Conservation (phyloP, 1,140 invertebrate species). For the Aphidius gifuensis region DNA sequence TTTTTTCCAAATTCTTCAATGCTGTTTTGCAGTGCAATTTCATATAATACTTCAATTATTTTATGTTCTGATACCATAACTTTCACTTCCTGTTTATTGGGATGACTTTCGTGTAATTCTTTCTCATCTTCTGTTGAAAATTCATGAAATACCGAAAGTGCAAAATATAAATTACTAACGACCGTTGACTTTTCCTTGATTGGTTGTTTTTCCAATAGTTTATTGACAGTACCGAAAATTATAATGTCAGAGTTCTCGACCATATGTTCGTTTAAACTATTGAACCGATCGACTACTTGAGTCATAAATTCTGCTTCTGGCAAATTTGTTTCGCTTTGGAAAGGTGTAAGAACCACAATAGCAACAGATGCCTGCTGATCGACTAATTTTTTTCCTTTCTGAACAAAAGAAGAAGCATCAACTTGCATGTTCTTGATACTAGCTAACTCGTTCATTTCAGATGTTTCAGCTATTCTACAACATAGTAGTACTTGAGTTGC, state of each 20-base stretch:
- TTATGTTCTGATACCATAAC: slow-evolving; percentile 23
- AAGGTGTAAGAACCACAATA: too few species aligned
- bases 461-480: slow-evolving; percentile 34
- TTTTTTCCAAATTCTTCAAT: slow-evolving; percentile 20
- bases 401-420: slow-evolving; percentile 29
- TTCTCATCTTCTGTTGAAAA: slow-evolving; percentile 35
- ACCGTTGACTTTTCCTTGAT: slow-evolving; percentile 29
- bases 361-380: too few species aligned
- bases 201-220: too few species aligned
- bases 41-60: slow-evolving; percentile 20
- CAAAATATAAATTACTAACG: slow-evolving; percentile 27
- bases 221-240: too few species aligned
- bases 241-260: too few species aligned
- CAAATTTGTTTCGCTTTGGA: too few species aligned
- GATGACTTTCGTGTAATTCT: slow-evolving; percentile 5
- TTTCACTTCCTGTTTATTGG: too few species aligned
- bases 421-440: slow-evolving; percentile 34
- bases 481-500: background rate
- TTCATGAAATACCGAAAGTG: slow-evolving; percentile 29
- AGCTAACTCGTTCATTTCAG: slow-evolving; percentile 37
- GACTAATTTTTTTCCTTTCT: slow-evolving; percentile 13
- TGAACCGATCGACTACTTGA: too few species aligned
- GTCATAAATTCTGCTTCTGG: too few species aligned
- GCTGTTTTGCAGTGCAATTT: background rate
- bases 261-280: too few species aligned